Evolutionary conservation across 2,113 vertebrate genomes (phyloP).

Genomic region (rabbit (Oryctolagus cuniculus)): mOryCun1.1 NC_091444.1:52325501-52326000

Average conservation of each 20-base stretch:
- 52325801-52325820: rapidly evolving
- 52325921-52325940: neutral
- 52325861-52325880: neutral
- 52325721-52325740: neutral
- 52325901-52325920: no score
- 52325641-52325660: slow-evolving; percentile 10
- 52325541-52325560: slow-evolving; percentile 59
- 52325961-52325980: neutral
- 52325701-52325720: neutral
- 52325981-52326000: rapidly evolving
- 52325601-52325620: neutral
- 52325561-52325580: neutral
- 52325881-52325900: neutral
- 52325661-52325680: neutral
- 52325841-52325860: rapidly evolving
- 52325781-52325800: no score
- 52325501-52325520: slow-evolving; percentile 39
- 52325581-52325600: slow-evolving; percentile 64
- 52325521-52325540: slow-evolving; percentile 2
- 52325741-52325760: neutral
- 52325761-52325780: no score
- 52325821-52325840: neutral
- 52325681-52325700: neutral
- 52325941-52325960: rapidly evolving
- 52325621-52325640: rapidly evolving